A percentile compares a stretch with the other conserved stretches of the same genome.
Conservation (phyloP, 2,888 invertebrate species). For the Ommatoiulus sabulosus region DNA sequence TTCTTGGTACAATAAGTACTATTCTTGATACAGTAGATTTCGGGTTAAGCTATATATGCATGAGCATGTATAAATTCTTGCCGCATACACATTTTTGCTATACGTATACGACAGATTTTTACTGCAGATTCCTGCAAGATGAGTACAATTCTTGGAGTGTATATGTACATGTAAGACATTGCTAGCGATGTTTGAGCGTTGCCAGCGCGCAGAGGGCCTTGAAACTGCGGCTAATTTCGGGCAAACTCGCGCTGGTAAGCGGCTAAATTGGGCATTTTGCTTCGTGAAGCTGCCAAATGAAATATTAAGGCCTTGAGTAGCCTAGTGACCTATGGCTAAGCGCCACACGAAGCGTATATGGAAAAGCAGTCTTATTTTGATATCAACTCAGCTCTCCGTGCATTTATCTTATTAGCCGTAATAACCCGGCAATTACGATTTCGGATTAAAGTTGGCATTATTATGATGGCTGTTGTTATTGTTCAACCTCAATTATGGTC, state of each 20-base stretch:
- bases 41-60: too few species aligned
- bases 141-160: background rate
- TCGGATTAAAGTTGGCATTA: conserved; percentile 34
- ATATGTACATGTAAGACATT: background rate
- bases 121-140: too few species aligned
- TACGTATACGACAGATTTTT: too few species aligned
- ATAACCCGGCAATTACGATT: conserved; percentile 28
- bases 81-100: too few species aligned
- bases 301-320: conserved; percentile 34
- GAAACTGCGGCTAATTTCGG: background rate
- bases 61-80: too few species aligned
- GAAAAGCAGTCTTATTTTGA: conserved; percentile 14
- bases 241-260: background rate
- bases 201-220: background rate
- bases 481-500: conserved; percentile 34
- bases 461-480: conserved; percentile 34
- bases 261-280: conserved; percentile 5
- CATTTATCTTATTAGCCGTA: conserved; percentile 22
- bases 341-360: background rate
- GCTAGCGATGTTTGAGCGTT: background rate
- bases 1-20: too few species aligned
- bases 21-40: too few species aligned
- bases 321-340: conserved; percentile 34
- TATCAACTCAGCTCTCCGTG: conserved; percentile 29
- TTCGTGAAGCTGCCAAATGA: conserved; percentile 14